A percentile compares a stretch with the other conserved stretches of the same genome.
phyloP scores from a whole-genome alignment of 2,797 vertebrate species.

The Xiphophorus birchmanni region DNA sequence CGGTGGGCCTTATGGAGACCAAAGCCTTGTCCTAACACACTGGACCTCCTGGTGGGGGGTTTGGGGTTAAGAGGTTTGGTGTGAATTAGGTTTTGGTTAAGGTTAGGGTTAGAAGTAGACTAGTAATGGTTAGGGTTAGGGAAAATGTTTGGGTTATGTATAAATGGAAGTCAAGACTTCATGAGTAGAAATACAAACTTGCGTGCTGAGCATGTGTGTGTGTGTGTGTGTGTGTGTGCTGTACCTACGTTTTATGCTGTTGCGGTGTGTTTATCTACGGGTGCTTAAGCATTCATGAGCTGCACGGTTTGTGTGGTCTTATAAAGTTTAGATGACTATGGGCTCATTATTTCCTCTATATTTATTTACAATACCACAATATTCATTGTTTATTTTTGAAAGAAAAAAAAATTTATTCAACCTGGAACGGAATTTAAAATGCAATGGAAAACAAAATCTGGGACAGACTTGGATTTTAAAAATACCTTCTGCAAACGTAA shows the following conservation, averaged over 20 bases:
- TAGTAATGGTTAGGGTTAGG: too few relatives aligned
- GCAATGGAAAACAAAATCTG: conserved; percentile 15
- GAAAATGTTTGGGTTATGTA: too few relatives aligned
- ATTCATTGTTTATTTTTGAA: conserved; percentile 11
- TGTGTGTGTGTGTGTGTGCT: conserved; percentile 9
- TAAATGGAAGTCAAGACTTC: too few relatives aligned
- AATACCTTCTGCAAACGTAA: conserved; percentile 17
- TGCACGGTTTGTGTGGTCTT: conserved; percentile 8
- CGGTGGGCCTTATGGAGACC: too few relatives aligned
- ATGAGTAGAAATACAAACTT: too few relatives aligned
- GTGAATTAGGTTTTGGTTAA: too few relatives aligned
- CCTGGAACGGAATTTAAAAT: conserved; percentile 21
- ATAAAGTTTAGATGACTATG: conserved; percentile 16
- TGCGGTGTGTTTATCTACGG: conserved; percentile 14
- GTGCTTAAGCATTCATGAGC: conserved; percentile 18
- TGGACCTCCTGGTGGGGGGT: too few relatives aligned
- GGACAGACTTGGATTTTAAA: conserved; percentile 27
- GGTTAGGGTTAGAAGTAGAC: too few relatives aligned
- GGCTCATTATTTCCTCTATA: conserved; percentile 25
- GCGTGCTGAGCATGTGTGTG: background rate
- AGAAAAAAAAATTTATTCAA: background rate
- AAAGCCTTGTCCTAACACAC: too few relatives aligned
- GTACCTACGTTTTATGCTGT: conserved; percentile 41
- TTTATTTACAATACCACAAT: conserved; percentile 22
- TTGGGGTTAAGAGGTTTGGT: too few relatives aligned